Evolutionary conservation across 1,140 invertebrate species (phyloP).

Genomic region (Saccostrea cuccullata): DNA sequence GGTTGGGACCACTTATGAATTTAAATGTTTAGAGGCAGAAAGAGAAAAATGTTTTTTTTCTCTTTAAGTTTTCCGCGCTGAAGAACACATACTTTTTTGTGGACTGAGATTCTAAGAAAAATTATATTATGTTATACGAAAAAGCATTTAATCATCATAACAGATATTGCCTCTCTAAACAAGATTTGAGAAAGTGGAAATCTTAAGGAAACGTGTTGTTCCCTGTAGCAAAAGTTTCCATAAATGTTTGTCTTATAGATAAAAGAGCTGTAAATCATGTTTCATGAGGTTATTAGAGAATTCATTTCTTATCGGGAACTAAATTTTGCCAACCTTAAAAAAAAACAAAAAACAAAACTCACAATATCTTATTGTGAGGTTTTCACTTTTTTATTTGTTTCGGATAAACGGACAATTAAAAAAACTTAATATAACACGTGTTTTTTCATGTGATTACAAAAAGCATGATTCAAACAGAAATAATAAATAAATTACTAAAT

Average conservation of each 20-base stretch:
- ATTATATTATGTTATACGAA: too few species aligned
- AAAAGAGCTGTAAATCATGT: background rate
- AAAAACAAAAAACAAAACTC: background rate
- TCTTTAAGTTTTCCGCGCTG: too few species aligned
- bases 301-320: background rate
- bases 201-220: too few species aligned
- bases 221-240: too few species aligned
- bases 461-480: background rate
- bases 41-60: too few species aligned
- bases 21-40: too few species aligned
- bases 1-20: too few species aligned
- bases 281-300: background rate
- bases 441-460: background rate
- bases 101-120: too few species aligned
- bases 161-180: too few species aligned
- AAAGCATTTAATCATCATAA: too few species aligned
- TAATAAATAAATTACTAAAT: background rate
- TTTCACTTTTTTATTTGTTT: constrained; percentile 4
- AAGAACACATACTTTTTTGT: too few species aligned
- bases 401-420: constrained; percentile 19
- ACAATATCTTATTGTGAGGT: background rate
- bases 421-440: background rate
- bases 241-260: background rate
- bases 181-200: too few species aligned
- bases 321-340: background rate